Percentiles rank a stretch among this genome's conserved stretches.
These are phyloP conservation scores for Pelecanus crispus DNA, from an alignment of 2,113 vertebrate species.

Conservation along the genomic window DNA sequence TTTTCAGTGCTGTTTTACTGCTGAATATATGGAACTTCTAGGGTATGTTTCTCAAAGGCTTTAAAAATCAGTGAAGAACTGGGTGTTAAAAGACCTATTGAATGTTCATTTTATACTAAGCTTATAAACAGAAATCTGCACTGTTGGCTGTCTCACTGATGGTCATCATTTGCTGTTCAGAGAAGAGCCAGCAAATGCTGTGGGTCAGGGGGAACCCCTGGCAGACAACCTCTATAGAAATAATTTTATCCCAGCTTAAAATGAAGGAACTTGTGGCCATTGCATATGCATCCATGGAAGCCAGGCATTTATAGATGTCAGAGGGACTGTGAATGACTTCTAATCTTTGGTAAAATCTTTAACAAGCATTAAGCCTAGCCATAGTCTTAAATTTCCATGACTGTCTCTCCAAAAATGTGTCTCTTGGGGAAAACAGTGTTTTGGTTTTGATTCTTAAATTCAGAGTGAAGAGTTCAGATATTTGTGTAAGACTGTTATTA, in stretches of 20 bases:
- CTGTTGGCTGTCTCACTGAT: neutral
- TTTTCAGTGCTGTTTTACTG: neutral
- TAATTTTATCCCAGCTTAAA: neutral
- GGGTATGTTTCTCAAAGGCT: neutral
- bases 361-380: neutral
- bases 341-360: neutral
- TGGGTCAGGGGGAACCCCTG: neutral
- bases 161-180: neutral
- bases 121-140: neutral
- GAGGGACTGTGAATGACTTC: neutral
- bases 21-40: neutral
- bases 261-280: neutral
- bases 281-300: neutral
- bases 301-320: conserved; percentile 1
- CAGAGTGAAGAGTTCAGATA: conserved; percentile 13
- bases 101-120: neutral
- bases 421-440: neutral
- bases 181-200: neutral
- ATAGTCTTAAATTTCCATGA: conserved; percentile 1
- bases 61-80: neutral
- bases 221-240: neutral
- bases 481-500: conserved; percentile 3
- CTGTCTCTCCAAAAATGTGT: neutral
- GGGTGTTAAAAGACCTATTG: neutral
- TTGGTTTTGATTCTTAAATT: conserved; percentile 4